Evolutionary conservation across 2,113 vertebrate genomes (phyloP).

Genomic region (Corythaeola cristata): DNA sequence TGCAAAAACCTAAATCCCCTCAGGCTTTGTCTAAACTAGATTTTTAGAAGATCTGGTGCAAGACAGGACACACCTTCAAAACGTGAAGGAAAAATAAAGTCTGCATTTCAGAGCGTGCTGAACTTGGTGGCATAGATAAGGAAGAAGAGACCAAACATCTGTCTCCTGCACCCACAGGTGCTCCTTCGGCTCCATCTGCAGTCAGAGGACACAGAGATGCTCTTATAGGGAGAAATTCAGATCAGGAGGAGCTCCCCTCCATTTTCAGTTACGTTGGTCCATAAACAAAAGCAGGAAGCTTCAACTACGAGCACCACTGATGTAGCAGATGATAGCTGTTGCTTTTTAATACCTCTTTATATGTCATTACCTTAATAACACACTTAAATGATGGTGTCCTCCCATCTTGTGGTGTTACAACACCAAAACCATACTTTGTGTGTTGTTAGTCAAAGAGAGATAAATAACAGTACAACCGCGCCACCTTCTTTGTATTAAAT

Average conservation of each 20-base stretch:
- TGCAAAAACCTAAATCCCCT: constrained; percentile 18
- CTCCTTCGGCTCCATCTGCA: background rate
- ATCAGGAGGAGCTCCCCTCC: background rate
- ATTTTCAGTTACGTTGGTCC: background rate
- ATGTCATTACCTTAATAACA: background rate
- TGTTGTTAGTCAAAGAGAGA: background rate
- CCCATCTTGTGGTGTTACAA: background rate
- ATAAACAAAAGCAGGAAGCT: background rate
- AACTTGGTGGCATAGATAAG: background rate
- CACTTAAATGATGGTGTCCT: background rate
- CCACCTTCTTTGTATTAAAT: background rate
- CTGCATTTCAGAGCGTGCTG: background rate
- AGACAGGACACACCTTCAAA: background rate
- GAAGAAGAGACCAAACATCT: background rate
- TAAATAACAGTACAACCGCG: background rate
- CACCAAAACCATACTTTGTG: background rate
- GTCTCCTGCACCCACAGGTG: fast-evolving
- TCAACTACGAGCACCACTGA: background rate
- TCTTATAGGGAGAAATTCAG: background rate
- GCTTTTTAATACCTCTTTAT: background rate
- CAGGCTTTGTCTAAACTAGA: background rate
- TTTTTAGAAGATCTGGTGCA: background rate
- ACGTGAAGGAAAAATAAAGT: background rate
- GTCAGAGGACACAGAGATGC: background rate
- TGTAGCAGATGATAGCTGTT: background rate